phyloP scores from a whole-genome alignment of 2,888 invertebrate genomes.

The Rotaria socialis region DNA sequence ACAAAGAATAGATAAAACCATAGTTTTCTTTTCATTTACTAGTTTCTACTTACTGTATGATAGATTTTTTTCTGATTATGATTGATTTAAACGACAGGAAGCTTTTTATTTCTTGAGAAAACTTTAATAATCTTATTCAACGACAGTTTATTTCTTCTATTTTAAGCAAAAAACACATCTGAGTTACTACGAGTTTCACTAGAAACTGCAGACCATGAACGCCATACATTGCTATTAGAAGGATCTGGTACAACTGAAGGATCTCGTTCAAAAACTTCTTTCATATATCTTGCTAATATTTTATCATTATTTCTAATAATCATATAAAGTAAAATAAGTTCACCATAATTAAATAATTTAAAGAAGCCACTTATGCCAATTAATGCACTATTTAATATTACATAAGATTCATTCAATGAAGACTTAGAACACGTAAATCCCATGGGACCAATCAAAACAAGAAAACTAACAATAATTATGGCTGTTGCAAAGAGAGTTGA shows the following conservation, averaged over 20 bases:
- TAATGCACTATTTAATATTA: constrained; percentile 7
- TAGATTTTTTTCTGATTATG: no score
- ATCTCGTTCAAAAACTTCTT: neutral
- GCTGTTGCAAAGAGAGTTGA: constrained; percentile 29
- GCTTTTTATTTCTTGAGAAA: no score
- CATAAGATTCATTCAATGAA: neutral
- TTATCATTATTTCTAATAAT: neutral
- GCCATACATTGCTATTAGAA: neutral
- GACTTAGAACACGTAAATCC: neutral
- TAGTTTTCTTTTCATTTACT: no score
- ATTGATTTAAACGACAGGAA: no score
- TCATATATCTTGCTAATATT: neutral
- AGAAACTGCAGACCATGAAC: neutral
- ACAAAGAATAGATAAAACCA: no score
- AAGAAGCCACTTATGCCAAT: neutral
- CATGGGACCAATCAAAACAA: neutral
- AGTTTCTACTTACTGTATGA: no score
- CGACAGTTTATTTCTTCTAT: no score
- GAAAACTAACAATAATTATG: constrained; percentile 10
- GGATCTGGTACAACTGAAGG: neutral
- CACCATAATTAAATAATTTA: constrained; percentile 25
- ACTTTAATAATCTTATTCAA: no score
- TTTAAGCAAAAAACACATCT: neutral
- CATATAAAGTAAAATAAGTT: neutral
- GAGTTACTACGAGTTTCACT: neutral